phyloP scores from a whole-genome alignment of 1,140 invertebrate genomes.

The Sycophila sp. region DNA sequence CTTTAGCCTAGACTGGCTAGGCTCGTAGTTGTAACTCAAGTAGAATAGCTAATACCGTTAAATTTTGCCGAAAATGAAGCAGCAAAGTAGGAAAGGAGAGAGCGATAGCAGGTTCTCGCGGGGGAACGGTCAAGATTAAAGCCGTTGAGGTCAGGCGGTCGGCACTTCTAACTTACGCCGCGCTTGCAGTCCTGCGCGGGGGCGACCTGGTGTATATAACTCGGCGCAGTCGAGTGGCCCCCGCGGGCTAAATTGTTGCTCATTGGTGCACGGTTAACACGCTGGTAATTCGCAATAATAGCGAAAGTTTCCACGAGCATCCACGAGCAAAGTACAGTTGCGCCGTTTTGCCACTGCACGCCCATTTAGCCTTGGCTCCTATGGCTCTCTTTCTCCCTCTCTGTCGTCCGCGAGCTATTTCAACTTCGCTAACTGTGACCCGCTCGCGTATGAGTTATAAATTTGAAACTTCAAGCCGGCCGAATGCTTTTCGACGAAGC shows the following conservation, averaged over 20 bases:
- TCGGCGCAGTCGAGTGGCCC: not conserved
- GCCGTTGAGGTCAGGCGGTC: too few species aligned
- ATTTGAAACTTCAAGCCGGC: conserved; percentile 13
- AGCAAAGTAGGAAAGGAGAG: too few species aligned
- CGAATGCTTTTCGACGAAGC: not conserved
- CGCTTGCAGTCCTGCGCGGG: not conserved
- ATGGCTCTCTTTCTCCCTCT: not conserved
- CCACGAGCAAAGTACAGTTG: too few species aligned
- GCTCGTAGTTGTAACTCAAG: too few species aligned
- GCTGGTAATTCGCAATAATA: conserved; percentile 36
- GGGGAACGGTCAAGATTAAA: not conserved
- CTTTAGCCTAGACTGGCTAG: too few species aligned
- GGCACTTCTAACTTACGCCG: not conserved
- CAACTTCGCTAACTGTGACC: not conserved
- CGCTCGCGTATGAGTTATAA: conserved; percentile 1
- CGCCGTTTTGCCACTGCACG: conserved; percentile 5
- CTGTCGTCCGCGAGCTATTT: not conserved
- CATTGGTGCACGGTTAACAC: conserved; percentile 36
- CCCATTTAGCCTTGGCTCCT: not conserved
- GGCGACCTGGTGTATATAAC: not conserved
- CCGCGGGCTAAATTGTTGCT: conserved; percentile 25
- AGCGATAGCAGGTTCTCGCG: too few species aligned
- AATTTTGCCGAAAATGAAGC: too few species aligned
- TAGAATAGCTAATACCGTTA: too few species aligned
- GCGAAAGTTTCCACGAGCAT: conserved; percentile 10